These are phyloP conservation scores for Ciconia nigra DNA, from an alignment of 2,797 vertebrate species.

Conservation along the genomic window DNA sequence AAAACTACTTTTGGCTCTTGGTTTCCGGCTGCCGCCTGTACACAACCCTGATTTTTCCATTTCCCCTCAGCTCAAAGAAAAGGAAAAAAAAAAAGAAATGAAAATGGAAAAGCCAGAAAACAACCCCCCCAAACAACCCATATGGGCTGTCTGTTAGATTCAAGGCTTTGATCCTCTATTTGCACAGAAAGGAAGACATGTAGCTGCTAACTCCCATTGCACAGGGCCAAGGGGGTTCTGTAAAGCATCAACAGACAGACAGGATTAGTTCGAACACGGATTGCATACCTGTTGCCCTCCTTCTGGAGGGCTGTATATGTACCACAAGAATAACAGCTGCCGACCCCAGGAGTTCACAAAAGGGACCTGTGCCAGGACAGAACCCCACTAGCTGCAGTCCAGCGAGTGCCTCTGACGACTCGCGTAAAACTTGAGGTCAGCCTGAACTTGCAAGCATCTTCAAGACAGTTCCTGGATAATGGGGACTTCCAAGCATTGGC, in stretches of 20 bases:
- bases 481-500: not conserved
- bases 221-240: not conserved
- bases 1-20: not conserved
- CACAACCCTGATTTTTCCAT: not conserved
- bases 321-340: not conserved
- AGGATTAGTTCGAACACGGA: not conserved
- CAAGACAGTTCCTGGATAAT: not conserved
- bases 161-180: not conserved
- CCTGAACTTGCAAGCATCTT: not conserved
- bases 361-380: not conserved
- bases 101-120: not conserved
- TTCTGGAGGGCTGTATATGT: not conserved
- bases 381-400: not conserved
- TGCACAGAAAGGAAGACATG: slow-evolving; percentile 15
- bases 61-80: not conserved
- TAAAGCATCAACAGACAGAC: not conserved
- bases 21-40: not conserved
- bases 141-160: not conserved
- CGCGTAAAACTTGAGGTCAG: not conserved
- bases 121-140: not conserved
- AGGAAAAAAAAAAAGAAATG: not conserved
- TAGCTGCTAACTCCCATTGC: not conserved
- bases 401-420: not conserved
- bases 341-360: not conserved
- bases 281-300: not conserved